A percentile compares a stretch with the other conserved stretches of the same genome.
Conservation (phyloP, 2,797 vertebrate genomes). For the Zenarchopterus dispar region DNA sequence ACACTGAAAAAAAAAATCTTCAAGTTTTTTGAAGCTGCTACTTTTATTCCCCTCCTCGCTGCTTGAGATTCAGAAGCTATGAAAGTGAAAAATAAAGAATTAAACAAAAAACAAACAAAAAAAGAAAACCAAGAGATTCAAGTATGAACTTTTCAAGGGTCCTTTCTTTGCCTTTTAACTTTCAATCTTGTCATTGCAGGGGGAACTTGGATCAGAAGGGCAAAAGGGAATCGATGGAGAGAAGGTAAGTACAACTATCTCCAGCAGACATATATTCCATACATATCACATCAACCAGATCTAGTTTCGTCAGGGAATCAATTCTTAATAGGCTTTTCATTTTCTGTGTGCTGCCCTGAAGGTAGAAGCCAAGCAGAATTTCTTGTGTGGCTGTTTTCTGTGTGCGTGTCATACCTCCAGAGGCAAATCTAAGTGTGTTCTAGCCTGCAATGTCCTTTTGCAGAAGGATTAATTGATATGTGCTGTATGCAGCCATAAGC, state of each 20-base stretch:
- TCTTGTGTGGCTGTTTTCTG: slow-evolving; percentile 64
- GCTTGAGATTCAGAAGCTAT: neutral
- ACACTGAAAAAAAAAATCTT: too few relatives aligned
- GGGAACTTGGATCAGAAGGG: slow-evolving; percentile 76
- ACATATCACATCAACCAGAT: slow-evolving; percentile 75
- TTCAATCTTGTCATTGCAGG: slow-evolving; percentile 74
- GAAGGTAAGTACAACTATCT: slow-evolving; percentile 79
- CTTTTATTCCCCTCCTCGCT: neutral
- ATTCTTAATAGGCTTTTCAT: slow-evolving; percentile 80
- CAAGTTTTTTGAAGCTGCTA: too few relatives aligned
- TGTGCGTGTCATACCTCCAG: slow-evolving; percentile 68
- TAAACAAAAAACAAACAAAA: neutral
- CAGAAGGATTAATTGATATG: slow-evolving; percentile 69
- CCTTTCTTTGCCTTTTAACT: slow-evolving; percentile 60
- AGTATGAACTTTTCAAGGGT: slow-evolving; percentile 54
- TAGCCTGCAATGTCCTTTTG: slow-evolving; percentile 60
- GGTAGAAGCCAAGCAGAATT: slow-evolving; percentile 50
- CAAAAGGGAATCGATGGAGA: slow-evolving; percentile 75
- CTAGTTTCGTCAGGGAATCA: slow-evolving; percentile 77
- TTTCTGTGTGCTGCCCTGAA: slow-evolving; percentile 69
- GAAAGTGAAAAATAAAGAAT: neutral
- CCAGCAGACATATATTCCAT: slow-evolving; percentile 78
- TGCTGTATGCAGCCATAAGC: slow-evolving; percentile 43
- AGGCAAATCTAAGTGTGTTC: slow-evolving; percentile 60
- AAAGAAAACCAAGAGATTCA: slow-evolving; percentile 8